phyloP scores from a whole-genome alignment of 2,797 vertebrate genomes.

The Galagoides demidoff region DNA sequence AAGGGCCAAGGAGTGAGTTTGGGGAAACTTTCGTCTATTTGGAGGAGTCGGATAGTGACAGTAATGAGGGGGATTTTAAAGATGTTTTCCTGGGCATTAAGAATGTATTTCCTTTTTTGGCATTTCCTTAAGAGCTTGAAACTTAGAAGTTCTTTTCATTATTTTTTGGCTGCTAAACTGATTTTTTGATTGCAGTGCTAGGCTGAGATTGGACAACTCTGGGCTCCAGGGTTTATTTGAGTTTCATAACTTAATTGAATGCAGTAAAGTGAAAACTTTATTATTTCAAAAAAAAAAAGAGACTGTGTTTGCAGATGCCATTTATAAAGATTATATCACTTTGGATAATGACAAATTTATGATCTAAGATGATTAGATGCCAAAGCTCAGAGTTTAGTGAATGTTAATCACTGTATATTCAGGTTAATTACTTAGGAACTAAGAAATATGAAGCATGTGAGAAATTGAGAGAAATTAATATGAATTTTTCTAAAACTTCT shows the following conservation, averaged over 20 bases:
- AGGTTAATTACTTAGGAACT: neutral
- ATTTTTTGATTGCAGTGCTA: neutral
- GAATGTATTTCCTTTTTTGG: constrained; percentile 7
- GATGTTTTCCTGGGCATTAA: neutral
- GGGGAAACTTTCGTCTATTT: neutral
- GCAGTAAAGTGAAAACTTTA: neutral
- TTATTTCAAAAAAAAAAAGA: neutral
- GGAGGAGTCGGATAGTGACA: neutral
- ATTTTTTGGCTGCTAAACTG: neutral
- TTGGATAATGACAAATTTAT: constrained; percentile 13
- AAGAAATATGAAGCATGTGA: neutral
- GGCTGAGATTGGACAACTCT: neutral
- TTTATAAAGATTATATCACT: neutral
- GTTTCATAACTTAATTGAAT: neutral
- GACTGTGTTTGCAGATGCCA: neutral
- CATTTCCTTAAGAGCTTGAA: neutral
- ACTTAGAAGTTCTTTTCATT: neutral
- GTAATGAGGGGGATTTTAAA: neutral
- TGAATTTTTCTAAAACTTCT: neutral
- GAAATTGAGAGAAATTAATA: neutral
- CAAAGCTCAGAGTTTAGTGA: neutral
- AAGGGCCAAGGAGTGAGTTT: neutral
- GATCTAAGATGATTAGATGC: neutral
- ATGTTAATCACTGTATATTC: neutral
- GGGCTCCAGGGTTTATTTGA: neutral